Evolutionary conservation across 2,113 vertebrate species (phyloP).

Genomic region (Ophiodon elongatus): DNA sequence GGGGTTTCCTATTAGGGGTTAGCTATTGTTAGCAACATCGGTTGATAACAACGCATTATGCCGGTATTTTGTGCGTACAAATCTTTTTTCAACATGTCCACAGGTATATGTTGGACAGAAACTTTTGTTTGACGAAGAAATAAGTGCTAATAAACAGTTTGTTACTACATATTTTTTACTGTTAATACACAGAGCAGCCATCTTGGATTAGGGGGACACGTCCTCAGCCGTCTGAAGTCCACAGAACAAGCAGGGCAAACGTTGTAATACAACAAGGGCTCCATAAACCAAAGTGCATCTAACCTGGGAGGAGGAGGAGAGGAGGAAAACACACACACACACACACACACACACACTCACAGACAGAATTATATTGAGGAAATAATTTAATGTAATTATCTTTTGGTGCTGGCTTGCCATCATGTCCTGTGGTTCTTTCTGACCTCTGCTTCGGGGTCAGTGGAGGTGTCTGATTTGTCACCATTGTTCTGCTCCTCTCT

Average conservation of each 20-base stretch:
- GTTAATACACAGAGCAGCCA: too few species aligned
- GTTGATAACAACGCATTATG: too few species aligned
- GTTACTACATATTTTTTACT: too few species aligned
- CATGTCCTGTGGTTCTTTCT: slow-evolving; percentile 1
- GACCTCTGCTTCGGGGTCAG: slow-evolving; percentile 28
- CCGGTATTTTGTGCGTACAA: too few species aligned
- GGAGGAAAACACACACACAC: slow-evolving; percentile 21
- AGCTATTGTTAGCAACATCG: too few species aligned
- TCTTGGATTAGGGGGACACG: background rate
- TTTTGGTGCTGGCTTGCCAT: background rate
- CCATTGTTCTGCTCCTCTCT: slow-evolving; percentile 53
- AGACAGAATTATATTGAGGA: background rate
- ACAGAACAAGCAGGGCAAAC: slow-evolving; percentile 78
- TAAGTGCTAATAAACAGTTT: too few species aligned
- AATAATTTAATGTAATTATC: too few species aligned
- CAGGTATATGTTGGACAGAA: too few species aligned
- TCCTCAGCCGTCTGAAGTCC: slow-evolving; percentile 61
- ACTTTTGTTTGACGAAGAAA: too few species aligned
- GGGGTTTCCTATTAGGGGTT: too few species aligned
- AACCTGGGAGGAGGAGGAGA: background rate
- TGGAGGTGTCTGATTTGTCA: slow-evolving; percentile 48
- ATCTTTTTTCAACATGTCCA: too few species aligned
- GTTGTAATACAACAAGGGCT: slow-evolving; percentile 78
- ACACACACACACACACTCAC: slow-evolving; percentile 22
- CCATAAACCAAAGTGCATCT: slow-evolving; percentile 89